Conservation (phyloP, 2,888 invertebrate species). For the Pheosia tremula region DNA sequence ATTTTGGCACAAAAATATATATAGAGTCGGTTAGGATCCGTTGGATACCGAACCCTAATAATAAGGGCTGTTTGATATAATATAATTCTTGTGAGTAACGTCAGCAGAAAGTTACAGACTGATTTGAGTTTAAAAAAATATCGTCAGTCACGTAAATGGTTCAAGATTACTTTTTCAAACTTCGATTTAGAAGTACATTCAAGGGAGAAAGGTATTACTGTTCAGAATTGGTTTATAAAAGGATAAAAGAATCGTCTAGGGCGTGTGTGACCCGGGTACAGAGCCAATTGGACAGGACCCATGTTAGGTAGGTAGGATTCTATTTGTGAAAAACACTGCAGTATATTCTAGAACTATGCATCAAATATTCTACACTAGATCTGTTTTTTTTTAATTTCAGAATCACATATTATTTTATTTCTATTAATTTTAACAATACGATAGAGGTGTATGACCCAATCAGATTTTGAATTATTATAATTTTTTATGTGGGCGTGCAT, state of each 20-base stretch:
- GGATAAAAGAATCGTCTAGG: neutral
- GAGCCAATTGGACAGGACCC: neutral
- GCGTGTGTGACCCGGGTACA: neutral
- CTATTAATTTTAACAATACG: too few species aligned
- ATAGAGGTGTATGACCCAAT: too few species aligned
- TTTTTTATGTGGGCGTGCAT: too few species aligned
- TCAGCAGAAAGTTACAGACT: too few species aligned
- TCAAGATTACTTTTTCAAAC: conserved; percentile 1
- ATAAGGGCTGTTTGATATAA: too few species aligned
- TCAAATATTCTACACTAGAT: neutral
- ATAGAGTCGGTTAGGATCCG: too few species aligned
- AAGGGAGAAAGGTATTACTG: neutral
- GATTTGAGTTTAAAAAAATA: too few species aligned
- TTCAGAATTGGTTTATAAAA: neutral
- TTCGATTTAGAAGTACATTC: neutral
- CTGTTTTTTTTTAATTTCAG: neutral
- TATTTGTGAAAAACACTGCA: neutral
- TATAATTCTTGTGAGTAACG: too few species aligned
- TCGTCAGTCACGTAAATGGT: neutral
- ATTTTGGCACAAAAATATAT: too few species aligned
- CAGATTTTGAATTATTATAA: too few species aligned
- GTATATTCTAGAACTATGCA: neutral
- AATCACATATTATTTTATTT: neutral
- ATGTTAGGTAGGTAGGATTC: neutral
- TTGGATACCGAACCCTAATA: too few species aligned